Evolutionary conservation across 2,888 invertebrate genomes (phyloP), one percentile per base, ranked within the genome.

Genomic region (Torymus texanus): DNA sequence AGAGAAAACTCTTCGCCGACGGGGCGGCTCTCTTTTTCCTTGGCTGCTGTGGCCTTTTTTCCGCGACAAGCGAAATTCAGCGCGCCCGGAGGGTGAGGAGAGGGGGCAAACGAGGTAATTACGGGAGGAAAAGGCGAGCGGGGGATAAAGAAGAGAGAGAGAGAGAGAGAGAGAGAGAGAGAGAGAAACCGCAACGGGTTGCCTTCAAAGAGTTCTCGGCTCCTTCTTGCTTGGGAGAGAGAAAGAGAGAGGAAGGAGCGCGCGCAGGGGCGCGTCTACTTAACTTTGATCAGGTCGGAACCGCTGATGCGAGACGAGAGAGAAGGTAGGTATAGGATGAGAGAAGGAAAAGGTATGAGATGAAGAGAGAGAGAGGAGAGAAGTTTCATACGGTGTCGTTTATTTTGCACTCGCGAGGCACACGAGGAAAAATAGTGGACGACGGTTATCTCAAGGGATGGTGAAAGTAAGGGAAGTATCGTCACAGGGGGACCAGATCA

Each of bases 221-320:
- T 78, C 67, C 61, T 67, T 65, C 66, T 66, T 65, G 70, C 70
- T 29, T 16, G 63, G 51, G 65, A 18, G 71, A 62, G 71, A 75
- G 56, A 74, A 67, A 70, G 72, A 62, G 75, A 76, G 81, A 80
- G 78, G 24, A 53, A 62, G 66, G 67, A 67, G 79, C 75, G 83
- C 56, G 68, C n/a, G 50, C 68, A 73, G 72, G 73, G 73, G 78
- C 81, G 72, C 72, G 88, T 88, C 89, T 90, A 89, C 88, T 90
- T 89, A 89, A 88, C 89, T 89, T 89, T 88, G 89, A 90, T 89
- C 89, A 89, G 89, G 84, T 86, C 84, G 58, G 59, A 85, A 86
- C 88, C 88, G 86, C 86, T 88, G 86, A 86, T 87, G 87, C 87
- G 88, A 85, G 86, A 88, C 88, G 85, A 85, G 85, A 84, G 83